Evolutionary conservation across 1,140 invertebrate species (phyloP), one percentile per base, ranked within the genome.

Genomic region (Drosophila orena): DNA sequence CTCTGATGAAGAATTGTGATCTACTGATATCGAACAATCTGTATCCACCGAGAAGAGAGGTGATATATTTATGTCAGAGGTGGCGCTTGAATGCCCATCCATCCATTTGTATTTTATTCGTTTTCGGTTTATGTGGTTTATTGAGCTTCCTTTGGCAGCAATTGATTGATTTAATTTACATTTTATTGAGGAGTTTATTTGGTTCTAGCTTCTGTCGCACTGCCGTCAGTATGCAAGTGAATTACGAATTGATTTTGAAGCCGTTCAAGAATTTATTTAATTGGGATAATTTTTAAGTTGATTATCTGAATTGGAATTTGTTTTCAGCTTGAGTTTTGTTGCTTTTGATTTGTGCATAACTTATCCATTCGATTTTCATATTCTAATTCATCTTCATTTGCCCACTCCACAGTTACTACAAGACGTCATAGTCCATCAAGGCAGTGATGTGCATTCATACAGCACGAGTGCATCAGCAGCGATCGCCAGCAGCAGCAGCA

Each of bases 21-120:
- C 77, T 91, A 56, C 75, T 91, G 77, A 91, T 91, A 90, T 77
- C 91, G 57, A 92, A 91, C 89, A 91, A 92, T 88, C 71, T 91
- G 56, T 90, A 92, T 84, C 90, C 91, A 88, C 91, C 91, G 84
- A 91, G 85, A 90, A 76, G 91, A 85, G 91, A 91, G 90, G 91
- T 92, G 47, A 50, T 17, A 20, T 17, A 17, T 42, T n/a, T 4
- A 4, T 10, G 10, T 37, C 6, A 6, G 6, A 30, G 27, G 27
- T 30, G 27, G 2, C 27, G 7, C 30, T 8, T 30, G 27, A 30
- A 12, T 37, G 14, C 5, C 37, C 37, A 4, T 4, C 4, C 12
- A 15, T 4, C 4, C 12, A 15, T 42, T 42, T 17, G 5, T 17
- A n/a, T 42, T 8, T 15, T 2, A 17, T 42, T 42, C 10, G 2